phyloP scores from a whole-genome alignment of 92 coral and sea anemone species.

The Actinostola sp. region DNA sequence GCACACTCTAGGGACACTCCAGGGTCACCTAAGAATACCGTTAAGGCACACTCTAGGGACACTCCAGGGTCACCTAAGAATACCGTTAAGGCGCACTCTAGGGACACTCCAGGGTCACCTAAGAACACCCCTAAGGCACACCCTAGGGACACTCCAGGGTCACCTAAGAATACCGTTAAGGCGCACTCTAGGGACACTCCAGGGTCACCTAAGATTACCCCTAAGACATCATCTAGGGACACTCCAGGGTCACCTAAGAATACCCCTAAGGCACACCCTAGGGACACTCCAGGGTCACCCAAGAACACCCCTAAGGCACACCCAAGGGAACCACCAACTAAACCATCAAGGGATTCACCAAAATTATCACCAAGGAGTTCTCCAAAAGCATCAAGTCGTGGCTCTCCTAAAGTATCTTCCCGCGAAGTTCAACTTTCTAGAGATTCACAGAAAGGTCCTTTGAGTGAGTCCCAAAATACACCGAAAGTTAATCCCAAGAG shows the following conservation, averaged over 20 bases:
- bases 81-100: background rate
- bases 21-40: background rate
- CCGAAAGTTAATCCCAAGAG: slow-evolving; percentile 23
- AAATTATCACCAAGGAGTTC: background rate
- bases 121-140: background rate
- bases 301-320: too few relatives aligned
- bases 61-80: slow-evolving; percentile 4
- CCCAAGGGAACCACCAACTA: too few relatives aligned
- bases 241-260: too few relatives aligned
- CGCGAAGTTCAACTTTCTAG: background rate
- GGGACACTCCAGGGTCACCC: too few relatives aligned
- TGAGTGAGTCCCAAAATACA: background rate
- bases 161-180: too few relatives aligned
- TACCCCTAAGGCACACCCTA: too few relatives aligned
- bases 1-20: slow-evolving; percentile 1
- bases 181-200: too few relatives aligned
- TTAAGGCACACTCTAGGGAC: slow-evolving; percentile 5
- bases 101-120: background rate
- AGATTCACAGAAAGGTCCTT: background rate
- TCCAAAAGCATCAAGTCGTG: background rate
- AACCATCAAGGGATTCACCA: too few relatives aligned
- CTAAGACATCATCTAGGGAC: too few relatives aligned
- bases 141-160: too few relatives aligned
- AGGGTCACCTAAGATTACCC: too few relatives aligned
- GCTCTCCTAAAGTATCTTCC: background rate